Evolutionary conservation across 2,888 invertebrate species (phyloP), one percentile per base, ranked within the genome.

Genomic region (Cybosia mesomella): DNA sequence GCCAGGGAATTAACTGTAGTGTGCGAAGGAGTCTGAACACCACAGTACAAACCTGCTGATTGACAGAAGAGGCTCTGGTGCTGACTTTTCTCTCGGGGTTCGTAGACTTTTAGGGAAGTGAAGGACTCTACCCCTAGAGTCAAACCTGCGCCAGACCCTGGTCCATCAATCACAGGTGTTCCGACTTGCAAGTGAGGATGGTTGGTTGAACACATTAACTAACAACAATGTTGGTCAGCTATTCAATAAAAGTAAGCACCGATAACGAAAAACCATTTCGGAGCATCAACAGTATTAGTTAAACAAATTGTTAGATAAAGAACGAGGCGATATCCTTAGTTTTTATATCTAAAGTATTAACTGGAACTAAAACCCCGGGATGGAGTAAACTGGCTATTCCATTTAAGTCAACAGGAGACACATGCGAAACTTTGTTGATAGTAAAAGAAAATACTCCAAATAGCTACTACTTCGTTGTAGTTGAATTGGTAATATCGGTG

Each of bases 381-480:
- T 73, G 74, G 82, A 82, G 87, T 89, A 89, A 90, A 86, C 86
- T 88, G 87, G 83, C 87, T 83, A 88, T 90, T 86, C 85, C 87
- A 89, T 90, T 90, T 61, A 89, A 82, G 84, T 83, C 84, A 87
- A 86, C 83, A 82, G 85, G 75, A 73, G 81, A 72, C 83, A 80
- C 85, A 84, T 87, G 85, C 75, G 85, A 81, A 81, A 28, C 28
- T 71, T 76, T 71, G 81, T 77, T 74, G 82, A 84, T 83, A 80
- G 64, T 70, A 58, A 36, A 60, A 70, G 65, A 66, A 72, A 73
- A 73, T 71, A 68, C 70, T 75, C 22, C 70, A 68, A 66, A 71
- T 68, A 77, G 72, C 66, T 24, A 49, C 64, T 67, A 64, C 59
- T 36, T n/a, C 61, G 22, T 28, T 58, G 0, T 49, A n/a, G n/a